Evolutionary conservation across 2,113 vertebrate species (phyloP), one percentile per base, ranked within the genome.

Genomic region (Anseranas semipalmata): DNA sequence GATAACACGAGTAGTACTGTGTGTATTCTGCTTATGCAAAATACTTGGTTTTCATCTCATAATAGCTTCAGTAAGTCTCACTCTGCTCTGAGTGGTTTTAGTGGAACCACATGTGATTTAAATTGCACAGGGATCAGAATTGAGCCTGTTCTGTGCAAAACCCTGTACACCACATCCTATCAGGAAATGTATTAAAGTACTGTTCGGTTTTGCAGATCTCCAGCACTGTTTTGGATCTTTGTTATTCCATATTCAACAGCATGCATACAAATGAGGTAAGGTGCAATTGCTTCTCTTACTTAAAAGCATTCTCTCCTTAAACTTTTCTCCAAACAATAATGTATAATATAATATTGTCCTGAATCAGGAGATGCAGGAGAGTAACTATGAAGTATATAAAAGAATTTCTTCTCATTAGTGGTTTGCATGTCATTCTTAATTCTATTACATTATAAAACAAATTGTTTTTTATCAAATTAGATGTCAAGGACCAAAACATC

Each of bases 191-290:
- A 53, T 90, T 85, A 33, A 85, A 78, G 32, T 35, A 35, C 5
- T 39, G 19, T 48, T 89, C 88, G 19, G 20, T 79, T 85, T 97
- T 97, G 68, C 86, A 98, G 98, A 89, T 96, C 66, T 92, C 89
- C 80, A 97, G 56, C 87, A 97, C 95, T 73, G 59, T 98, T 90
- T 85, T 97, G 96, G 96, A 98, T 84, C 96, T 98, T 46, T 98
- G 98, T 87, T 98, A 97, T 43, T 96, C 96, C 52, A 96, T 98
- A 94, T 97, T 97, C 87, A 82, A 96, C 85, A 95, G 91, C 85
- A 84, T 96, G 96, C 80, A 92, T 62, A 90, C 90, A 93, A 96
- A 96, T 82, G 75, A 96, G 97, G 91, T 94, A 94, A 96, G 79
- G 10, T 45, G 9, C 21, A 58, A 53, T 52, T 37, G 30, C 25